Conservation (phyloP, 2,888 invertebrate species). For the Aproaerema taeniolella region DNA sequence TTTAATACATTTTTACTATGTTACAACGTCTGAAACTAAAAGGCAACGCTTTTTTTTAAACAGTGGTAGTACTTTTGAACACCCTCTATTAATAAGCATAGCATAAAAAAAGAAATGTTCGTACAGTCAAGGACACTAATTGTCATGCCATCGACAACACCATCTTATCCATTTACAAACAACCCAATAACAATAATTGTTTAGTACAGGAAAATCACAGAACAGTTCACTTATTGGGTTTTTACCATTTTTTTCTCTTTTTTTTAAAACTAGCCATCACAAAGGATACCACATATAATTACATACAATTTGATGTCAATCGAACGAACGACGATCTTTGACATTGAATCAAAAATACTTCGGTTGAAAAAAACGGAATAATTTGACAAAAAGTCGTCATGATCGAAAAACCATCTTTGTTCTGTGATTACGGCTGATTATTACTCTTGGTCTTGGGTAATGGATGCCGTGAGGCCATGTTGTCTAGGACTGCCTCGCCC, state of each 20-base stretch:
- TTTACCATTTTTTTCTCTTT: too few relatives aligned
- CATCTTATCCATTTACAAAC: too few relatives aligned
- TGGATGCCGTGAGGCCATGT: constrained; percentile 37
- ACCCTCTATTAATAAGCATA: too few relatives aligned
- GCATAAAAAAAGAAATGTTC: too few relatives aligned
- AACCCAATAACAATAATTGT: constrained; percentile 1
- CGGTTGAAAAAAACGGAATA: constrained; percentile 43
- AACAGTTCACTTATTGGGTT: constrained; percentile 8
- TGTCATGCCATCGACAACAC: too few relatives aligned
- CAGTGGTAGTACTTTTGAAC: too few relatives aligned
- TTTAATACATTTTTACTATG: too few relatives aligned
- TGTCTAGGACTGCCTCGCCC: constrained; percentile 33
- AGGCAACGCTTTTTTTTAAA: too few relatives aligned
- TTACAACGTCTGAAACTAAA: too few relatives aligned
- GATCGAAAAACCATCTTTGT: constrained; percentile 56
- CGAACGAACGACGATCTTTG: constrained; percentile 60
- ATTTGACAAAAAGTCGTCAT: constrained; percentile 61
- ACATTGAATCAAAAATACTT: constrained; percentile 59
- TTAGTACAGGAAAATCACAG: constrained; percentile 8
- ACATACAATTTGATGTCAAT: constrained; percentile 63
- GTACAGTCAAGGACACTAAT: too few relatives aligned
- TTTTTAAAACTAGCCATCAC: constrained; percentile 10
- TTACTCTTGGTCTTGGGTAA: constrained; percentile 65
- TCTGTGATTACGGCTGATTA: constrained; percentile 67
- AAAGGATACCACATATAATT: constrained; percentile 29